Conservation (phyloP, 2,113 vertebrate genomes). For the Nycticorax nycticorax region DNA sequence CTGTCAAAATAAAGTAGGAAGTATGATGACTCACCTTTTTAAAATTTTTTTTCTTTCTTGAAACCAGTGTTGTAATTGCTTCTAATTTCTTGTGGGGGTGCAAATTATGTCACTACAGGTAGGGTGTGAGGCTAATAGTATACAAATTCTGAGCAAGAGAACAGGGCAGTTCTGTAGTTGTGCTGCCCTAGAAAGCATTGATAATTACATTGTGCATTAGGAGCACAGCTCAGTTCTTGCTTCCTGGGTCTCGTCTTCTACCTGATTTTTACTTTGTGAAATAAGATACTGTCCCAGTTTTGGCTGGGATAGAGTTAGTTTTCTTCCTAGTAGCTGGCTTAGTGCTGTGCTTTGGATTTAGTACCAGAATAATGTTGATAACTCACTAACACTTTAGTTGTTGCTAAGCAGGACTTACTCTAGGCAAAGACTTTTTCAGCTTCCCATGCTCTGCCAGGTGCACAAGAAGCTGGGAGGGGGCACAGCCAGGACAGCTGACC, state of each 20-base stretch:
- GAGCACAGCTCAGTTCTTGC: neutral
- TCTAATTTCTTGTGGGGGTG: neutral
- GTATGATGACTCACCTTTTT: neutral
- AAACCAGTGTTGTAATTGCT: neutral
- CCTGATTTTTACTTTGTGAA: neutral
- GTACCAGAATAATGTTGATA: no score
- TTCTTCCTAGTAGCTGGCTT: no score
- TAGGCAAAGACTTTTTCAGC: no score
- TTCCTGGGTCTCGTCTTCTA: neutral
- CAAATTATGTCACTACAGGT: neutral
- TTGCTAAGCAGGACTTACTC: no score
- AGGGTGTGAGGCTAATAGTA: neutral
- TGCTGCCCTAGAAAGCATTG: neutral
- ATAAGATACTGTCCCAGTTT: no score
- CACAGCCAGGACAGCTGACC: no score
- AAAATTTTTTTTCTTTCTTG: no score
- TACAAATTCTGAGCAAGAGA: neutral
- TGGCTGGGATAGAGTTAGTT: no score
- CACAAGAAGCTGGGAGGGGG: no score
- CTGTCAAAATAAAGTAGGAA: neutral
- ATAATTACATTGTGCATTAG: accelerated
- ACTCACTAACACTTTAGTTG: no score
- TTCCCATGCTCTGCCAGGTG: no score
- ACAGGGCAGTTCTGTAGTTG: neutral
- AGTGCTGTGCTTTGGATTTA: no score